phyloP scores from a whole-genome alignment of 2,888 invertebrate genomes.

The Keiferia lycopersicella region DNA sequence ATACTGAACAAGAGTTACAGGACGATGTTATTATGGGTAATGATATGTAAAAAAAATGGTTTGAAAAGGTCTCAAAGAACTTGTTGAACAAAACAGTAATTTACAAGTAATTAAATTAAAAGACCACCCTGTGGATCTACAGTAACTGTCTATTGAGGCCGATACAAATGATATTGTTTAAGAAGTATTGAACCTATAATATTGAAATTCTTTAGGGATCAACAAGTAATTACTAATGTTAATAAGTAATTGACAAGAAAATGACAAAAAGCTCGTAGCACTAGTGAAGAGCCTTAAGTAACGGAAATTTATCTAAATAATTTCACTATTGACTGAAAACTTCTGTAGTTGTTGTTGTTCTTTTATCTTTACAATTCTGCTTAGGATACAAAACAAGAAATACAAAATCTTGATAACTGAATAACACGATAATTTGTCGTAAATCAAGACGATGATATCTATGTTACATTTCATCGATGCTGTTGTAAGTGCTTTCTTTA shows the following conservation, averaged over 20 bases:
- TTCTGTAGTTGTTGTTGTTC: too few relatives aligned
- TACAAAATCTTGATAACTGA: too few relatives aligned
- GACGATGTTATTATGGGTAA: neutral
- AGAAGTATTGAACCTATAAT: neutral
- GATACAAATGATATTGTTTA: neutral
- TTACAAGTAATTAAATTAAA: neutral
- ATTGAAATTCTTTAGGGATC: neutral
- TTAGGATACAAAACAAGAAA: too few relatives aligned
- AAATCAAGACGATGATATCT: too few relatives aligned
- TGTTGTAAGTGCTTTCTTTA: too few relatives aligned
- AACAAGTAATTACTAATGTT: neutral
- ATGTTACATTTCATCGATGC: too few relatives aligned
- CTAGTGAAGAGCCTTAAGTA: too few relatives aligned
- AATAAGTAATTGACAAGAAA: neutral
- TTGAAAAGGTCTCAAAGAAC: neutral
- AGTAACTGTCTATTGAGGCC: neutral
- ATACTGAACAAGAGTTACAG: neutral
- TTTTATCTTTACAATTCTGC: too few relatives aligned
- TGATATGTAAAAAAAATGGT: slow-evolving; percentile 2
- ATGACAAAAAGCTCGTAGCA: too few relatives aligned
- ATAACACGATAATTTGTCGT: too few relatives aligned
- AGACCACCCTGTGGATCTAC: slow-evolving; percentile 5
- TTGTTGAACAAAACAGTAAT: slow-evolving; percentile 4
- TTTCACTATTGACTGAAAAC: too few relatives aligned
- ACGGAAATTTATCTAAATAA: too few relatives aligned